These are phyloP conservation scores for Myrmecobius fasciatus DNA, from an alignment of 2,113 vertebrate genomes.

Conservation along the genomic window DNA sequence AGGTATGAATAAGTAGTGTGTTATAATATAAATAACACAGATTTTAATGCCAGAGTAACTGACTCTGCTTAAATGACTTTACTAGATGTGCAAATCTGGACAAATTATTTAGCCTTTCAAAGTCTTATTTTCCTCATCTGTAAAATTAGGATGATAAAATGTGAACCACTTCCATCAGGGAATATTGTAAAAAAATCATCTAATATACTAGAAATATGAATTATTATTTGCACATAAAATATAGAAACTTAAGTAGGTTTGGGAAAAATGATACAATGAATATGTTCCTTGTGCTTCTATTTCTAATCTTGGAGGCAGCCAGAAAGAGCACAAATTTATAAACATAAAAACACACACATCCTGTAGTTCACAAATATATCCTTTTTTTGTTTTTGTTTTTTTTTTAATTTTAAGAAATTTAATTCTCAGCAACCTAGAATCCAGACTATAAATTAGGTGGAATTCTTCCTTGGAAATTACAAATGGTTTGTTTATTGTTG, in stretches of 20 bases:
- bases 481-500: slow-evolving; percentile 71
- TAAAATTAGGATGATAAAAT: neutral
- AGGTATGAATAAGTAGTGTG: neutral
- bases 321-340: slow-evolving; percentile 61
- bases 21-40: neutral
- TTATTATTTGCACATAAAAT: slow-evolving; percentile 10
- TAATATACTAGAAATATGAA: neutral
- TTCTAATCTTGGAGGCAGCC: slow-evolving; percentile 66
- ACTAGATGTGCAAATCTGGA: neutral
- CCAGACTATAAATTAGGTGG: slow-evolving; percentile 61
- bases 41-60: neutral
- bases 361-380: slow-evolving; percentile 59
- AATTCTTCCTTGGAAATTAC: slow-evolving; percentile 70
- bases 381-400: slow-evolving; percentile 54
- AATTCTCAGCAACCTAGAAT: slow-evolving; percentile 58
- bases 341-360: slow-evolving; percentile 59
- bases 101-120: neutral
- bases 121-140: neutral
- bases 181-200: neutral
- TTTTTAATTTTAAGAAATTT: slow-evolving; percentile 64
- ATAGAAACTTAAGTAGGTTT: slow-evolving; percentile 25
- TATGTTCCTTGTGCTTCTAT: slow-evolving; percentile 62
- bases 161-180: neutral
- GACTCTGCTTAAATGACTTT: neutral
- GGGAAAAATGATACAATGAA: slow-evolving; percentile 50